Evolutionary conservation across 2,113 vertebrate genomes (phyloP).

Genomic region (Erinaceus europaeus): DNA sequence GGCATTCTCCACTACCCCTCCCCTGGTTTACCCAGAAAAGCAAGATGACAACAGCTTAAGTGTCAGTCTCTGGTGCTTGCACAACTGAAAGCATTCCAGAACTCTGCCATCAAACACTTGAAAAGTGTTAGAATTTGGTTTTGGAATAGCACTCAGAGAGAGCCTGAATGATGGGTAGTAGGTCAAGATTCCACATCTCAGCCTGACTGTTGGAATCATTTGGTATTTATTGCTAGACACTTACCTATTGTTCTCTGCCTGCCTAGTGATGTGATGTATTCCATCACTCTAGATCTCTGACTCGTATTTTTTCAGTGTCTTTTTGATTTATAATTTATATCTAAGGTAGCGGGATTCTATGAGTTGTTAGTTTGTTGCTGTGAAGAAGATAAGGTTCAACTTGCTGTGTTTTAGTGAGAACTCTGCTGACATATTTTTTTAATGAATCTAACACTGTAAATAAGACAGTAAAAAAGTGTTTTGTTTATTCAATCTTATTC

Average conservation of each 20-base stretch:
- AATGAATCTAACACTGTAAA: constrained; percentile 40
- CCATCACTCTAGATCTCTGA: neutral
- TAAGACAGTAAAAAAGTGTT: constrained; percentile 26
- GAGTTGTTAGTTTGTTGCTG: neutral
- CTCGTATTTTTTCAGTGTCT: constrained; percentile 13
- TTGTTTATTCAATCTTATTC: neutral
- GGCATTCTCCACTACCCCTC: neutral
- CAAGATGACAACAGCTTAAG: neutral
- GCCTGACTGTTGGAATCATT: neutral
- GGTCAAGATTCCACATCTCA: neutral
- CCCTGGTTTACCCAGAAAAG: neutral
- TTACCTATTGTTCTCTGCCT: neutral
- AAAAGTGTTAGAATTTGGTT: constrained; percentile 6
- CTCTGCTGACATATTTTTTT: constrained; percentile 15
- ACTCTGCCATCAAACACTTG: constrained; percentile 11
- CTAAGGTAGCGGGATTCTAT: constrained; percentile 2
- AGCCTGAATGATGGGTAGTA: neutral
- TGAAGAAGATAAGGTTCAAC: constrained; percentile 1
- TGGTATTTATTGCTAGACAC: neutral
- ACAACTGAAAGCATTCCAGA: neutral
- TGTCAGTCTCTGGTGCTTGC: neutral
- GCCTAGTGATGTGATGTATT: neutral
- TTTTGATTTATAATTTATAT: constrained; percentile 43
- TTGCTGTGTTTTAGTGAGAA: constrained; percentile 3
- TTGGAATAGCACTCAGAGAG: neutral